phyloP scores from a whole-genome alignment of 1,140 invertebrate genomes.

The Platorchestia sp. region DNA sequence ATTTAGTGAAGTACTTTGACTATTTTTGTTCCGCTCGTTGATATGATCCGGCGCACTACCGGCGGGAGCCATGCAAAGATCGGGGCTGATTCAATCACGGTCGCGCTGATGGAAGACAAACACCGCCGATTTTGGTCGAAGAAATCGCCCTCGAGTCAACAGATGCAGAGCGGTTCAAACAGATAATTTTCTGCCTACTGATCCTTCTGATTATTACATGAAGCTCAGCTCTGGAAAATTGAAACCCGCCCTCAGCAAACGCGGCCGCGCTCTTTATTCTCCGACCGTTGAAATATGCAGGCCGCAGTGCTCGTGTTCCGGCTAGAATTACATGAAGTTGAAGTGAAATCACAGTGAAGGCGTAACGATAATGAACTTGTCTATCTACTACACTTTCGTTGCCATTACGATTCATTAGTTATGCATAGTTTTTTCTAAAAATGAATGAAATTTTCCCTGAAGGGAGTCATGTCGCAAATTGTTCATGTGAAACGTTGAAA shows the following conservation, averaged over 20 bases:
- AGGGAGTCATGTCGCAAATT: too few relatives aligned
- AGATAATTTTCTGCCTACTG: slow-evolving; percentile 48
- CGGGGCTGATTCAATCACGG: not conserved
- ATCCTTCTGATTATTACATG: slow-evolving; percentile 31
- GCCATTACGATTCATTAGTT: not conserved
- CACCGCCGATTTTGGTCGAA: slow-evolving; percentile 1
- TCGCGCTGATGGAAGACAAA: slow-evolving; percentile 45
- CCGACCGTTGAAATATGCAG: not conserved
- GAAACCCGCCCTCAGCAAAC: slow-evolving; percentile 15
- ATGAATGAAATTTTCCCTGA: not conserved
- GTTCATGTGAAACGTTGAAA: too few relatives aligned
- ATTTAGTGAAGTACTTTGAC: not conserved
- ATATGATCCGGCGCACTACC: not conserved
- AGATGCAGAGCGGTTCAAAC: slow-evolving; percentile 42
- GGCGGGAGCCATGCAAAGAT: not conserved
- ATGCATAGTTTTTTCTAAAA: not conserved
- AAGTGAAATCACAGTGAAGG: not conserved
- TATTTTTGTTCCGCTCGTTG: not conserved
- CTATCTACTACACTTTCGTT: not conserved
- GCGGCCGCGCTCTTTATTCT: not conserved
- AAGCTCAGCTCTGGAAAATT: slow-evolving; percentile 38
- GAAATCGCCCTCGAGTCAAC: slow-evolving; percentile 33
- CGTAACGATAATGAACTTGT: not conserved
- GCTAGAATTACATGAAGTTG: not conserved
- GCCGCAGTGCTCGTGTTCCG: not conserved